Base-by-base conservation (phyloP, 2,888 invertebrate genomes). In the Odontomyia ornata region DNA sequence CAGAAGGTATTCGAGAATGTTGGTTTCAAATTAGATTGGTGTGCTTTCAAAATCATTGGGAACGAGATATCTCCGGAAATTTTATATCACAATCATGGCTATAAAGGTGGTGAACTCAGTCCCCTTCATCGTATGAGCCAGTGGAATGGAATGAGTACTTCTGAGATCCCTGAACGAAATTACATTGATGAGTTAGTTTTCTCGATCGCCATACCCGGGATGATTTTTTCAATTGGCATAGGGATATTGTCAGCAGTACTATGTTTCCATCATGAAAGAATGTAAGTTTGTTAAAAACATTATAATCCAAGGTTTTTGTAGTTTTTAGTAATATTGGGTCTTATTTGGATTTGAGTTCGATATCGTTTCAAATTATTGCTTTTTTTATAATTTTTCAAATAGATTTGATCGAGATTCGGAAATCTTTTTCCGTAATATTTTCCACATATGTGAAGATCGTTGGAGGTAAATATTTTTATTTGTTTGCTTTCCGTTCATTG, bases 11-110 rank as follows among this genome's bases (percentile, higher is more conserved):
- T 97, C 85, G 89, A 95, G 79, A 92, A 93, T 78, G 92, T 92
- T 9, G 92, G 92, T 0, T 92, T 96, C 82, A 90, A 92, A 43
- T 86, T 96, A 18, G 96, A 97, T 84, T 97, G 96, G 96, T 97
- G 96, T 83, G 92, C 92, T 73, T 96, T 96, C 84, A 90, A 92
- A 85, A 88, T 96, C 89, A 93, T 95, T 83, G 87, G 89, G 5
- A 81, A 83, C 7, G 85, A 85, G 36, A 82, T 86, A 9, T 83
- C 83, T 65, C 85, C 86, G 0, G 86, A 85, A 79, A 84, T 86
- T 47, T 81, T 85, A 9, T 85, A 84, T 65, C 86, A 86, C 65
- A 86, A 84, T 75, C 84, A 85, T 47, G 83, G 82, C n/a, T 67
- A 76, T 7, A 79, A 78, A 62, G 81, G 83, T 23, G 84, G 84